Evolutionary conservation across 2,113 vertebrate genomes (phyloP), one percentile per base, ranked within the genome.

Genomic region (Phasianus colchicus): DNA sequence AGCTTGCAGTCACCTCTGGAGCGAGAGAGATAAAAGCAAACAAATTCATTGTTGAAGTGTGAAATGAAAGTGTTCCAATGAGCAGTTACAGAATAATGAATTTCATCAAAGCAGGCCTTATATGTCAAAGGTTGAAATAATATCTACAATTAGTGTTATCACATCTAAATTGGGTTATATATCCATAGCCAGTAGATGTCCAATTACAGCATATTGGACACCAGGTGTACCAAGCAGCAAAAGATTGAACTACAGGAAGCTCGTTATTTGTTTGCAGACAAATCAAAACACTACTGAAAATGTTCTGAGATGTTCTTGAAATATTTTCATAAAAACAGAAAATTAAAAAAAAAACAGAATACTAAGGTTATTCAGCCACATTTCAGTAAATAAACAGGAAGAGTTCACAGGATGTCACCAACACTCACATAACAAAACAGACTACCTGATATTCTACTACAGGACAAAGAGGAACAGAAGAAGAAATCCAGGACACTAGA

Each of bases 361-460:
- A 43, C 0, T 0, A 34, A 4, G 1, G 45, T 71, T 61, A 45
- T 48, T 13, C 64, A 83, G 25, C 5, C 32, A 64, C 30, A 63
- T 57, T 73, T 83, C 47, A 83, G 60, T 54, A 83, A 86, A 60
- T 50, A 72, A 75, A 38, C 15, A 7, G 25, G 63, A 69, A 77
- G 13, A 57, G 12, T 79, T 83, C 32, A 70, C 4, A 5, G 64
- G 54, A 63, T 20, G 43, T 25, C 34, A 38, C 24, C 14, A 43
- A 19, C 32, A 52, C 55, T 55, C 19, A 34, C 21, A 63, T 2
- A 13, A 55, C 3, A 17, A 82, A 90, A 78, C 5, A 7, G 29
- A 67, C 36, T 58, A 36, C 32, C 43, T 73, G 52, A 13, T 54
- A 74, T n/a, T 34, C 0, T 2, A 47, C 54, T 73, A 40, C 54